Percentiles rank a stretch among this genome's conserved stretches.
These are phyloP conservation scores for Paragorgia papillata DNA, from an alignment of 92 coral and sea anemone genomes.

Conservation along the genomic window DNA sequence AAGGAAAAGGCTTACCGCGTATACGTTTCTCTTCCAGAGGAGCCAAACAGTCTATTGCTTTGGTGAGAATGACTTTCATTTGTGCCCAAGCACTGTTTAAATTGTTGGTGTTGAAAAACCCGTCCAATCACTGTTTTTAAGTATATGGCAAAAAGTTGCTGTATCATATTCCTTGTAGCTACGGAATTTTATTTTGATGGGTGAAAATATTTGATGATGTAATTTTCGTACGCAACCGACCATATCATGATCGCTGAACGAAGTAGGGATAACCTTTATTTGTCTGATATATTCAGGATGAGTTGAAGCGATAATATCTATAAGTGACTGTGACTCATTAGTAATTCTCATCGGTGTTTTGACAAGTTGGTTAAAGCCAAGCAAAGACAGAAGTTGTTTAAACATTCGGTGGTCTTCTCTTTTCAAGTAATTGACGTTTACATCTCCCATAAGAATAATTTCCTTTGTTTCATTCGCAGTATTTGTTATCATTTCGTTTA, in stretches of 20 bases:
- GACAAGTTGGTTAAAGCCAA: conserved; percentile 19
- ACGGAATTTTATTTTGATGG: conserved; percentile 17
- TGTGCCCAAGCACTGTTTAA: too few relatives aligned
- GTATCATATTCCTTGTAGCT: conserved; percentile 15
- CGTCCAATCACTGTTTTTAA: not conserved
- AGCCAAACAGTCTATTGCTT: too few relatives aligned
- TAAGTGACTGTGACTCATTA: not conserved
- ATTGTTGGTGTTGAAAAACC: not conserved
- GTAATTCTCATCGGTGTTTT: conserved; percentile 16
- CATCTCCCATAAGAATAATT: conserved; percentile 33
- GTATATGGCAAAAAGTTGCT: too few relatives aligned
- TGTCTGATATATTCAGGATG: conserved; percentile 5
- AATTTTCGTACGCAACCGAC: conserved; percentile 34
- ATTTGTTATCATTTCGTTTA: not conserved
- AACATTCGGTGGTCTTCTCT: not conserved
- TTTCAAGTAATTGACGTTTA: conserved; percentile 18
- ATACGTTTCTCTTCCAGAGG: too few relatives aligned
- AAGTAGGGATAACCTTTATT: conserved; percentile 6
- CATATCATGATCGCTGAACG: conserved; percentile 23
- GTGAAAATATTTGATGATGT: not conserved
- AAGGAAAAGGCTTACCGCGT: too few relatives aligned
- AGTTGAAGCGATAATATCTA: conserved; percentile 16
- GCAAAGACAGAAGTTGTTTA: not conserved
- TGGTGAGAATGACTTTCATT: too few relatives aligned
- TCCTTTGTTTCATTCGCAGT: conserved; percentile 25